Percentiles rank a stretch among this genome's conserved stretches.
Evolutionary conservation across 2,888 invertebrate species (phyloP).

Genomic region (Bhutanitis thaidina): DNA sequence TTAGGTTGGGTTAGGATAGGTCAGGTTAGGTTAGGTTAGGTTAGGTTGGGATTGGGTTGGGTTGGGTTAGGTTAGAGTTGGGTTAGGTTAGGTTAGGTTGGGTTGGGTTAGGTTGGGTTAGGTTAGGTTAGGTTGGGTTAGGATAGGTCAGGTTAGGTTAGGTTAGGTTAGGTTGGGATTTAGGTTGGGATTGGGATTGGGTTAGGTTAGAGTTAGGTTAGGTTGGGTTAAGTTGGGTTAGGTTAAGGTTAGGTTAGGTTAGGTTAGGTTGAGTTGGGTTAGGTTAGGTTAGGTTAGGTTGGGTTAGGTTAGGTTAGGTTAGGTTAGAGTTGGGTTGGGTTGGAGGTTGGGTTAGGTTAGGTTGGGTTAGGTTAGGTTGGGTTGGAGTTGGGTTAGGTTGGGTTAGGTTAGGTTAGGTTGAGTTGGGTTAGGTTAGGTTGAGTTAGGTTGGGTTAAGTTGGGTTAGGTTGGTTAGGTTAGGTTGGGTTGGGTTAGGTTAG

Average conservation of each 20-base stretch:
- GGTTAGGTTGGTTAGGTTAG: slow-evolving; percentile 12
- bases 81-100: no score
- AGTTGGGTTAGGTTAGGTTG: slow-evolving; percentile 17
- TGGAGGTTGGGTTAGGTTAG: neutral
- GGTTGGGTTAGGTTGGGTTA: no score
- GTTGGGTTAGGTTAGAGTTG: no score
- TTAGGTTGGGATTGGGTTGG: no score
- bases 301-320: slow-evolving; percentile 35
- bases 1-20: no score
- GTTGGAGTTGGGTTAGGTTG: neutral
- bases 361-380: neutral
- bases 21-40: no score
- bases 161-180: no score
- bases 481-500: slow-evolving; percentile 19
- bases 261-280: slow-evolving; percentile 25
- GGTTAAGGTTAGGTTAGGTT: slow-evolving; percentile 32
- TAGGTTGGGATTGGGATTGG: no score
- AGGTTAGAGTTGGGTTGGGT: neutral
- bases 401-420: slow-evolving; percentile 8
- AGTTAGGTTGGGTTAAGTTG: neutral
- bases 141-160: no score
- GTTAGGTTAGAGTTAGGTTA: slow-evolving; percentile 32
- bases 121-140: no score
- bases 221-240: slow-evolving; percentile 34
- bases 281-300: slow-evolving; percentile 35